Conservation (phyloP, 1,140 invertebrate genomes). For the Anoplolepis gracilipes region DNA sequence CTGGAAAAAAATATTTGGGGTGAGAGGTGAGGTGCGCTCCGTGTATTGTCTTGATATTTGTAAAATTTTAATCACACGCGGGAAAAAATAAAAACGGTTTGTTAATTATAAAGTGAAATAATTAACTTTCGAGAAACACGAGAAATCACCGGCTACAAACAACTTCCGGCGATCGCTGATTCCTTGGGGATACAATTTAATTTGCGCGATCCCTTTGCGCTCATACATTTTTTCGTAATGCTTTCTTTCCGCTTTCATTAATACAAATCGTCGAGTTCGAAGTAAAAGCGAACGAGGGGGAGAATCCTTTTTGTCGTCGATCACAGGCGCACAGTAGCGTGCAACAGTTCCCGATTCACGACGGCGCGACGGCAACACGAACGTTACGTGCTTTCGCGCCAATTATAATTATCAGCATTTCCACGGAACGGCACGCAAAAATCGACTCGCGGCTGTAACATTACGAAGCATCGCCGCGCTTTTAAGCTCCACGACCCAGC, state of each 20-base stretch:
- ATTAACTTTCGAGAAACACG: slow-evolving; percentile 29
- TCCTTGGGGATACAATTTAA: slow-evolving; percentile 44
- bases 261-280: slow-evolving; percentile 41
- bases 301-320: slow-evolving; percentile 66
- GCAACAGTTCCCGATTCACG: slow-evolving; percentile 57
- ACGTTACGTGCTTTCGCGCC: slow-evolving; percentile 71
- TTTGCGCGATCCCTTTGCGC: slow-evolving; percentile 32
- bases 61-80: slow-evolving; percentile 20
- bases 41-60: not conserved
- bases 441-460: slow-evolving; percentile 2
- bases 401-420: slow-evolving; percentile 67
- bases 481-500: slow-evolving; percentile 11
- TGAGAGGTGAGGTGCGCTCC: not conserved
- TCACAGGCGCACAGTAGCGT: slow-evolving; percentile 62
- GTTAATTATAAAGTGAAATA: slow-evolving; percentile 46
- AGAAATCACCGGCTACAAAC: slow-evolving; percentile 22
- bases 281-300: slow-evolving; percentile 35
- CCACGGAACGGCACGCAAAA: slow-evolving; percentile 59
- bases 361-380: slow-evolving; percentile 61
- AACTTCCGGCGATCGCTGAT: slow-evolving; percentile 36
- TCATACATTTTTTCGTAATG: slow-evolving; percentile 31
- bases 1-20: not conserved
- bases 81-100: slow-evolving; percentile 19
- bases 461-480: not conserved
- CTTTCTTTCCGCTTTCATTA: slow-evolving; percentile 45